A percentile compares a stretch with the other conserved stretches of the same genome.
Evolutionary conservation across 1,140 invertebrate genomes (phyloP).

Genomic region (Hestina assimilis): DNA sequence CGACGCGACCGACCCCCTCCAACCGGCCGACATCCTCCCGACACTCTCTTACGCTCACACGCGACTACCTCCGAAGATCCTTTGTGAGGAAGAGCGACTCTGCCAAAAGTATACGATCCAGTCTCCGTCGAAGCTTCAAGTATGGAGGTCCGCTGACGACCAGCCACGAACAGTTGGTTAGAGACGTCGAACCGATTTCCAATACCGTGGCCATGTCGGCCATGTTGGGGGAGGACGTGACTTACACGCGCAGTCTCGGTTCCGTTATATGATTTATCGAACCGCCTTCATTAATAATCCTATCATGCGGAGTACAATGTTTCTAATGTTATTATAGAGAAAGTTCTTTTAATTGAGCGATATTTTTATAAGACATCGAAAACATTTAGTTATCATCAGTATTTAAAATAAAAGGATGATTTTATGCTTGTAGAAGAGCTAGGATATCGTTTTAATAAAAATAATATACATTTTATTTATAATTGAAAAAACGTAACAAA

Average conservation of each 20-base stretch:
- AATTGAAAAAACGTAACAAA: not conserved
- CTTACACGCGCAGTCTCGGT: slow-evolving; percentile 47
- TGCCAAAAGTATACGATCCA: slow-evolving; percentile 62
- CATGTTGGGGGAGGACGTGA: slow-evolving; percentile 34
- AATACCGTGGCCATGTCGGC: slow-evolving; percentile 63
- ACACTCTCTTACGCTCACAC: slow-evolving; percentile 50
- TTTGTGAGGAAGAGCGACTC: slow-evolving; percentile 67
- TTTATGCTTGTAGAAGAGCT: not conserved
- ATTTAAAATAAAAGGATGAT: not conserved
- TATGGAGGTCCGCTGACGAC: slow-evolving; percentile 56
- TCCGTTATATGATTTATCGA: slow-evolving; percentile 55
- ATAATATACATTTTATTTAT: not conserved
- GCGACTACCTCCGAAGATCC: slow-evolving; percentile 57
- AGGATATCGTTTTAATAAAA: not conserved
- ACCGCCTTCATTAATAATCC: slow-evolving; percentile 19
- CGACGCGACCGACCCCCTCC: slow-evolving; percentile 34
- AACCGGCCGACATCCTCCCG: slow-evolving; percentile 40
- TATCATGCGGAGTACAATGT: no score
- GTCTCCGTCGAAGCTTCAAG: slow-evolving; percentile 61
- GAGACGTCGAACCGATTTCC: slow-evolving; percentile 66
- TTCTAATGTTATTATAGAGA: no score
- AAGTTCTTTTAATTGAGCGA: not conserved
- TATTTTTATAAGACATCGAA: slow-evolving; percentile 1
- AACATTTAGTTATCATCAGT: not conserved
- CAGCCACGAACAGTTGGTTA: slow-evolving; percentile 64